Conservation (phyloP, 2,888 invertebrate species). For the Stegophylla sp. region DNA sequence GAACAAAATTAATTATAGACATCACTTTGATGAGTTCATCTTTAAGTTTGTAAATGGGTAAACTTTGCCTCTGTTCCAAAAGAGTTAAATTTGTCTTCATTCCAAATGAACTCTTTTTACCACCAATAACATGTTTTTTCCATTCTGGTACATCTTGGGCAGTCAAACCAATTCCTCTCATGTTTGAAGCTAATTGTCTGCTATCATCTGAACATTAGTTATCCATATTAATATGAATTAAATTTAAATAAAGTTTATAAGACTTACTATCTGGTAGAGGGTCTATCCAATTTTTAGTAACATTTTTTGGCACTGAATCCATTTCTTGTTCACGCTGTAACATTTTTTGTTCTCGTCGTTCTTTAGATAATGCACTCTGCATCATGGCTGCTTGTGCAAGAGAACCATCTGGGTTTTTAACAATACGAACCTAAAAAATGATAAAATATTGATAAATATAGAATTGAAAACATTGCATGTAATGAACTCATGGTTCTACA, state of each 20-base stretch:
- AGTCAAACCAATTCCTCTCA: constrained; percentile 83
- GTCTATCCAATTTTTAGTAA: constrained; percentile 96
- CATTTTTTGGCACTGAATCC: constrained; percentile 77
- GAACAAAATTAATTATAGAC: constrained; percentile 20
- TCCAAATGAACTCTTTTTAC: constrained; percentile 96
- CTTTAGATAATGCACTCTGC: constrained; percentile 97
- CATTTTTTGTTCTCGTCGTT: constrained; percentile 95
- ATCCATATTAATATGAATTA: background rate
- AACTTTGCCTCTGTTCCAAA: constrained; percentile 91
- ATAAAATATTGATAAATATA: too few relatives aligned
- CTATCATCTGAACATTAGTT: constrained; percentile 36
- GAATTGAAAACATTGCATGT: background rate
- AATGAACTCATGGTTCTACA: background rate
- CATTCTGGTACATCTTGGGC: constrained; percentile 96
- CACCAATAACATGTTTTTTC: constrained; percentile 98
- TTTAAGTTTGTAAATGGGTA: constrained; percentile 95
- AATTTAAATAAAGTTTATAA: constrained; percentile 48
- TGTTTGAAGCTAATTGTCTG: constrained; percentile 72
- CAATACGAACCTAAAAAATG: constrained; percentile 71
- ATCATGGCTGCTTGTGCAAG: constrained; percentile 99
- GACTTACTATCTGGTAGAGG: constrained; percentile 81
- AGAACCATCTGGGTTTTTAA: constrained; percentile 99
- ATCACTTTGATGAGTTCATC: constrained; percentile 88
- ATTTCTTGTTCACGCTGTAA: constrained; percentile 91
- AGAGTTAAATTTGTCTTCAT: constrained; percentile 94